Evolutionary conservation across 2,113 vertebrate species (phyloP).

Genomic region (Python bivittatus): DNA sequence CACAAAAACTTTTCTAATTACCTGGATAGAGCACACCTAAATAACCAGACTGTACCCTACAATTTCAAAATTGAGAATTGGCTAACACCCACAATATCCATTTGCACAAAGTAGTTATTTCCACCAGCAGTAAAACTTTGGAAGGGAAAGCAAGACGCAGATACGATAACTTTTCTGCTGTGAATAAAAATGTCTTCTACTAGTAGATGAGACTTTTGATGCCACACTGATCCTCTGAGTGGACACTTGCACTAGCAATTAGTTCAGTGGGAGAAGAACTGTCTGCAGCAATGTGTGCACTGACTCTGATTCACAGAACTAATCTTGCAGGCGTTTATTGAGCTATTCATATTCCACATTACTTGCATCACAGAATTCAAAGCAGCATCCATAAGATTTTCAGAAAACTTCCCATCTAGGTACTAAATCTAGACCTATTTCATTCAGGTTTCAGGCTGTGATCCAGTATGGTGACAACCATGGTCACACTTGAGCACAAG

Average conservation of each 20-base stretch:
- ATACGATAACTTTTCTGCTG: background rate
- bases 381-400: background rate
- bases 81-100: background rate
- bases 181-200: background rate
- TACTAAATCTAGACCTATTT: background rate
- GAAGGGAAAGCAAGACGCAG: background rate
- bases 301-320: background rate
- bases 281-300: background rate
- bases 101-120: background rate
- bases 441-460: background rate
- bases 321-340: background rate
- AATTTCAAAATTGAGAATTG: background rate
- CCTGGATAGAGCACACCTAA: background rate
- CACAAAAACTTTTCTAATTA: background rate
- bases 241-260: background rate
- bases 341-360: background rate
- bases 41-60: background rate
- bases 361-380: background rate
- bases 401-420: background rate
- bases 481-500: background rate
- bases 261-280: background rate
- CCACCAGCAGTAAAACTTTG: background rate
- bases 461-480: background rate
- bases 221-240: background rate
- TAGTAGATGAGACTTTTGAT: background rate